phyloP scores from a whole-genome alignment of 2,113 vertebrate species.

The Daboia siamensis region DNA sequence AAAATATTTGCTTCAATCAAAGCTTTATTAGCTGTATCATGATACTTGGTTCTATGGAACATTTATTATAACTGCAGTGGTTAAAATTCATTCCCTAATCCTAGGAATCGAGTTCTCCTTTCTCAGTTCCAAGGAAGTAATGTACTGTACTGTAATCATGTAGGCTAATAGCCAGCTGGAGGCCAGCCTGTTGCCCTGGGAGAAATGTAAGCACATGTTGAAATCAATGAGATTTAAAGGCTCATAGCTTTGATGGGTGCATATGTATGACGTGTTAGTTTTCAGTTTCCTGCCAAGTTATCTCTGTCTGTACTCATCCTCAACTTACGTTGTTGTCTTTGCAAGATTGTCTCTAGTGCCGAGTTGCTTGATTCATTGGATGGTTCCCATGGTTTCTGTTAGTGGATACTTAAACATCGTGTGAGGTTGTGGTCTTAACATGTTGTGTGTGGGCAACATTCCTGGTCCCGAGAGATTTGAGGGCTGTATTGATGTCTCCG shows the following conservation, averaged over 20 bases:
- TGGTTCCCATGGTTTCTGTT: neutral
- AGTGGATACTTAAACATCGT: neutral
- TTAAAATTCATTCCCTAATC: neutral
- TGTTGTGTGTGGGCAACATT: neutral
- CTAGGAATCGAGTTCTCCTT: neutral
- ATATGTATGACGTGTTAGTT: neutral
- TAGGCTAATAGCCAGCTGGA: neutral
- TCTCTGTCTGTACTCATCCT: neutral
- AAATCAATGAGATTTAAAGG: neutral
- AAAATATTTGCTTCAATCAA: neutral
- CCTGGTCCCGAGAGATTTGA: neutral
- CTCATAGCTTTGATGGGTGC: neutral
- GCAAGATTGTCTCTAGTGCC: neutral
- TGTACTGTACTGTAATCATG: neutral
- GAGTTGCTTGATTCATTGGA: neutral
- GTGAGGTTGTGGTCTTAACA: neutral
- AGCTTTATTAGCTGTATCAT: neutral
- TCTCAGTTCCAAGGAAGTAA: neutral
- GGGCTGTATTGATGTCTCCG: neutral
- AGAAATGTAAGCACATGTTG: neutral
- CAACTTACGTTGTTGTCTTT: neutral
- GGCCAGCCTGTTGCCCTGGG: neutral
- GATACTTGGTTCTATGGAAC: neutral
- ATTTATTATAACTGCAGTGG: neutral
- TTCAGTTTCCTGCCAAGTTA: neutral